Evolutionary conservation across 2,797 vertebrate species (phyloP), one percentile per base, ranked within the genome.

Genomic region (Bradypodion ventrale): DNA sequence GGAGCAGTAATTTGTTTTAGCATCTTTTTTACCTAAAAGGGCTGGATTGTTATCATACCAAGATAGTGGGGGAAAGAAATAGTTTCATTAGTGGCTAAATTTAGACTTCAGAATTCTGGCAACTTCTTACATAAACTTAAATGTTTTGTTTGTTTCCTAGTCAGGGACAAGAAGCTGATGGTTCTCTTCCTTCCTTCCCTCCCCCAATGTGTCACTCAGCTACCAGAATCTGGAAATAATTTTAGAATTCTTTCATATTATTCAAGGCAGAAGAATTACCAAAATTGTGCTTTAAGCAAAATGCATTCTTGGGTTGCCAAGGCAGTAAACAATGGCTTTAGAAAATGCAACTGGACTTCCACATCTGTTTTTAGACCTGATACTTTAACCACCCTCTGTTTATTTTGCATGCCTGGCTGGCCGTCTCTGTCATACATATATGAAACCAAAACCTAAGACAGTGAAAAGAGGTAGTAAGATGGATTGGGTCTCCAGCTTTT

Each of bases 231-330:
- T 90, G 90, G 94, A 92, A 94, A 89, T 92, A 83, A 93, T 94
- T 94, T 91, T 66, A 87, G 78, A 91, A 93, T 94, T 93, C 90
- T 88, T 93, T 86, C 80, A 72, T 87, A 89, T 94, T 94, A 92
- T 93, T 94, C 92, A 92, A 90, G 88, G 91, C 86, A 92, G 88
- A 92, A 91, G 83, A 94, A 93, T 94, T 93, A 90, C 92, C 89
- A 85, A 93, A 94, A 94, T 88, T 83, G 88, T 89, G 84, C 87
- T 86, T 91, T 91, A 93, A 93, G 89, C 91, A 93, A 91, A 95
- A 93, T 88, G 89, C 92, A 75, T 89, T 88, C 85, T 91, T 86
- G 63, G 66, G 76, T 92, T 92, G 93, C 91, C 91, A 93, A 92
- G 90, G 90, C 89, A 89, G 89, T 93, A 94, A 92, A 92, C 89